Conservation (phyloP, 2,888 invertebrate species). For the Ochropleura leucogaster region DNA sequence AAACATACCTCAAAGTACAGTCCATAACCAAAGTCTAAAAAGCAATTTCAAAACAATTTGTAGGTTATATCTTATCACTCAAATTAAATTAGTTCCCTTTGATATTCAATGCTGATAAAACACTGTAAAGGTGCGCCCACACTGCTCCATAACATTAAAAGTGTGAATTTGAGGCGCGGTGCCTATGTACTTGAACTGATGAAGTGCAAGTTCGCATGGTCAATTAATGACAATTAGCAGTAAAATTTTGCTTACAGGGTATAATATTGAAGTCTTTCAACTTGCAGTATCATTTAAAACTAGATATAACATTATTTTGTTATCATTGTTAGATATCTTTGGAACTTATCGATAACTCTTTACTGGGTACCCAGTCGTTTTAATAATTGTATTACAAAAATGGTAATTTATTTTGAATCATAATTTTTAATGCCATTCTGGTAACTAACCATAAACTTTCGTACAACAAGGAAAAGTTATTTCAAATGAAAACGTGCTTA, state of each 20-base stretch:
- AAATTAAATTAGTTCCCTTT: constrained; percentile 44
- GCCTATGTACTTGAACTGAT: constrained; percentile 57
- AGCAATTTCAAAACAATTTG: constrained; percentile 2
- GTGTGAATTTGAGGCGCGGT: constrained; percentile 51
- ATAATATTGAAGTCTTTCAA: not conserved
- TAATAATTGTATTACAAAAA: constrained; percentile 32
- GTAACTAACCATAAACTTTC: constrained; percentile 29
- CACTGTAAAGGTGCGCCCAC: constrained; percentile 41
- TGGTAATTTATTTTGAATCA: constrained; percentile 32
- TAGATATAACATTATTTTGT: not conserved
- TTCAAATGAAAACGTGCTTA: constrained; percentile 35
- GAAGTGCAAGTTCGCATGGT: constrained; percentile 50
- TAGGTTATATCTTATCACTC: constrained; percentile 24
- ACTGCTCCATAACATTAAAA: constrained; percentile 26
- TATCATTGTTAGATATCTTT: constrained; percentile 3
- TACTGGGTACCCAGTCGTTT: not conserved
- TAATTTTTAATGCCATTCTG: constrained; percentile 24
- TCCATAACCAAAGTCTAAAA: constrained; percentile 15
- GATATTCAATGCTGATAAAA: constrained; percentile 45
- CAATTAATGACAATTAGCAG: constrained; percentile 40
- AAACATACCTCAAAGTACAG: not conserved
- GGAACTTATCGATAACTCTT: not conserved
- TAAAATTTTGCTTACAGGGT: not conserved
- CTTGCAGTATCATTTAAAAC: not conserved
- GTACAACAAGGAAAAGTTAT: constrained; percentile 30